Conservation (phyloP, 2,113 vertebrate genomes). For the Hemichromis elongatus region DNA sequence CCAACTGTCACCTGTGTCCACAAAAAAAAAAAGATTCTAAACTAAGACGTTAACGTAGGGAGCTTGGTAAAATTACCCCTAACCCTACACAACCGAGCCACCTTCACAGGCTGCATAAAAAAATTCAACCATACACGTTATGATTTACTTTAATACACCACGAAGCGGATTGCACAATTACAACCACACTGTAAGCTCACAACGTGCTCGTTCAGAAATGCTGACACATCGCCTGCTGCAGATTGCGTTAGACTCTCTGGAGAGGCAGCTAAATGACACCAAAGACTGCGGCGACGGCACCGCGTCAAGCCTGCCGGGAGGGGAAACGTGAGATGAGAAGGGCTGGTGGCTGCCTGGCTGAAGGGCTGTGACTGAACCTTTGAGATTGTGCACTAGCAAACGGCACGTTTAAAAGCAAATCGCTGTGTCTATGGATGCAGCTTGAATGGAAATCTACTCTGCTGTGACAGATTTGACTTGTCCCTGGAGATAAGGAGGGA, state of each 20-base stretch:
- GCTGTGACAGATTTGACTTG: not conserved
- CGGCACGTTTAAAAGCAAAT: not conserved
- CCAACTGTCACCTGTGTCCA: not conserved
- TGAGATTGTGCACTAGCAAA: not conserved
- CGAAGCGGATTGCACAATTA: not conserved
- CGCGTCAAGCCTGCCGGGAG: not conserved
- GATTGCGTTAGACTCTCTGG: not conserved
- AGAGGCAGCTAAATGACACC: not conserved
- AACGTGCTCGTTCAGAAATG: not conserved
- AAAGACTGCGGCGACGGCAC: not conserved
- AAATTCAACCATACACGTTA: too few species aligned
- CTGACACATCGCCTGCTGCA: not conserved
- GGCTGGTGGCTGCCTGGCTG: not conserved
- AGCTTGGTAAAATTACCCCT: not conserved
- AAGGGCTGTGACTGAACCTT: not conserved
- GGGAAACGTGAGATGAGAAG: not conserved
- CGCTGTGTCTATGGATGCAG: not conserved
- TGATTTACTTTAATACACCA: too few species aligned
- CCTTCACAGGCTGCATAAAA: not conserved
- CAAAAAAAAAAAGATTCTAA: not conserved
- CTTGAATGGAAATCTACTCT: not conserved
- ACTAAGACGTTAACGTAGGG: not conserved
- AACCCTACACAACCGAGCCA: not conserved
- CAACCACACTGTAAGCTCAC: not conserved
- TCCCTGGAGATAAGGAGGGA: not conserved